A percentile compares a stretch with the other conserved stretches of the same genome.
Conservation (phyloP, 2,888 invertebrate species). For the Amblyjoppa proteus region DNA sequence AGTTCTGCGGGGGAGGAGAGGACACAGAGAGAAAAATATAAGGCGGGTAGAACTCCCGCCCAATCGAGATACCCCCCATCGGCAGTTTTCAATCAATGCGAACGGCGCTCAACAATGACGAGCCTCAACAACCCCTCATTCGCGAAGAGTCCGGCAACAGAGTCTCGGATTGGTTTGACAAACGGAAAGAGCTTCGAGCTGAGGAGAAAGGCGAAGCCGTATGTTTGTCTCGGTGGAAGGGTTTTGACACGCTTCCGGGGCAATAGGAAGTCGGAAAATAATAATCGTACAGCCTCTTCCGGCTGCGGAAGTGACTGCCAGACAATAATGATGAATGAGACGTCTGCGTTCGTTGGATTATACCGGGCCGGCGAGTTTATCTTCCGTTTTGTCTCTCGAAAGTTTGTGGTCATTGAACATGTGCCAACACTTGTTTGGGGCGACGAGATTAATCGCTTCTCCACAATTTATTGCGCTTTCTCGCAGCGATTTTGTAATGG, state of each 20-base stretch:
- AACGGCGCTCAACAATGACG: constrained; percentile 58
- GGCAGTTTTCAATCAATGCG: constrained; percentile 64
- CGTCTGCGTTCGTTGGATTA: no score
- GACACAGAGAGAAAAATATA: constrained; percentile 43
- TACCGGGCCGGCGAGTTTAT: no score
- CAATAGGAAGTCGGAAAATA: neutral
- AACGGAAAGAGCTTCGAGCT: constrained; percentile 35
- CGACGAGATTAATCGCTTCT: no score
- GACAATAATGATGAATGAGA: constrained; percentile 11
- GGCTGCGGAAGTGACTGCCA: constrained; percentile 21
- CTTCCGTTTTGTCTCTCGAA: no score
- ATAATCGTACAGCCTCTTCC: neutral
- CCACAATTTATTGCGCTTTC: no score
- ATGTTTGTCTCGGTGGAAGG: constrained; percentile 26
- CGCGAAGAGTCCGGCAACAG: constrained; percentile 19
- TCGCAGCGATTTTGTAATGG: no score
- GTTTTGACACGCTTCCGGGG: constrained; percentile 16
- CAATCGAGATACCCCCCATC: constrained; percentile 63
- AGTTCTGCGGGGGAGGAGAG: constrained; percentile 28
- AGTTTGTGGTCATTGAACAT: no score
- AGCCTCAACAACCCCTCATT: constrained; percentile 36
- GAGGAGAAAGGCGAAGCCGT: constrained; percentile 25
- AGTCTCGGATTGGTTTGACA: constrained; percentile 48
- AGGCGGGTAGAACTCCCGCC: constrained; percentile 8
- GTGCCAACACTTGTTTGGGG: no score